Percentiles rank a stretch among this genome's conserved stretches.
Evolutionary conservation across 1,140 invertebrate genomes (phyloP).

Genomic region (Heliothis subflexa): DNA sequence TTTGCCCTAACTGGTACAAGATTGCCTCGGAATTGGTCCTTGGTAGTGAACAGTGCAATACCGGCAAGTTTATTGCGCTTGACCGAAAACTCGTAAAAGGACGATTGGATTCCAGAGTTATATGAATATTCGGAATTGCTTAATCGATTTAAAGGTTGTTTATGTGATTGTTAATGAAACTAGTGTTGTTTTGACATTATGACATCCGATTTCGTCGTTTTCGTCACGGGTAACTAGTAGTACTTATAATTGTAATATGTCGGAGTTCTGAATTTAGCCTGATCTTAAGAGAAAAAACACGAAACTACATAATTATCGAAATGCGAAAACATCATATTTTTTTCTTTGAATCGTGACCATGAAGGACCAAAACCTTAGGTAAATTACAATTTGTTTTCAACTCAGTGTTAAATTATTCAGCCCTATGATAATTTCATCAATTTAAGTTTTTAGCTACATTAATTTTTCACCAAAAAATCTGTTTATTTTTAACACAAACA

Average conservation of each 20-base stretch:
- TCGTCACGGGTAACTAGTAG: too few relatives aligned
- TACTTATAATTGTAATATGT: too few relatives aligned
- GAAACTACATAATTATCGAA: too few relatives aligned
- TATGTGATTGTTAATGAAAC: neutral
- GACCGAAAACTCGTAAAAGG: conserved; percentile 12
- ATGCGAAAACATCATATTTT: too few relatives aligned
- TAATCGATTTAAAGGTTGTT: neutral
- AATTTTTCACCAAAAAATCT: neutral
- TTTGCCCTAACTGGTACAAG: neutral
- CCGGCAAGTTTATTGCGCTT: neutral
- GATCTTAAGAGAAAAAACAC: too few relatives aligned
- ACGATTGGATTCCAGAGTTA: neutral
- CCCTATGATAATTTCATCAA: neutral
- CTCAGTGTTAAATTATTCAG: neutral
- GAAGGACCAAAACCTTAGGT: too few relatives aligned
- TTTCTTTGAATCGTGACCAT: too few relatives aligned
- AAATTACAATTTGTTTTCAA: neutral
- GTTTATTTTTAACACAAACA: conserved; percentile 24
- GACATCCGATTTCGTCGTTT: too few relatives aligned
- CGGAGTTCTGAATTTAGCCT: too few relatives aligned
- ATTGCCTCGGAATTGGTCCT: conserved; percentile 8
- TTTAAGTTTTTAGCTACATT: neutral
- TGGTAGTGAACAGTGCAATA: conserved; percentile 12
- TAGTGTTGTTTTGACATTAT: too few relatives aligned
- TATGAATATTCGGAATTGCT: neutral